These are phyloP conservation scores for Porites lutea DNA, from an alignment of 64 coral and sea anemone genomes.

Conservation along the genomic window DNA sequence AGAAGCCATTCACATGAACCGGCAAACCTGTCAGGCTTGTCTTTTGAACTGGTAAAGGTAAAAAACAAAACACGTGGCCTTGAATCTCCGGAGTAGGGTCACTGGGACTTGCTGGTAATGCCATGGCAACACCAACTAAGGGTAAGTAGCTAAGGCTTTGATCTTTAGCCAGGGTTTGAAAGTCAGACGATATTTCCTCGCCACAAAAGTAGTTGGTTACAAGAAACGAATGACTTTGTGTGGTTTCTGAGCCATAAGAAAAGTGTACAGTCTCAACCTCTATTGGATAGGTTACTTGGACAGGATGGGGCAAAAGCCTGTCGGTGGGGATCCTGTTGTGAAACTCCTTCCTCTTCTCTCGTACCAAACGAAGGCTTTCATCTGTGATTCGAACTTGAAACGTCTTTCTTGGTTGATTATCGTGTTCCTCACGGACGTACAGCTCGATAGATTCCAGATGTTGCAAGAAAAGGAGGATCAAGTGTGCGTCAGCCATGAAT, in stretches of 20 bases:
- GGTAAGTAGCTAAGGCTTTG: slow-evolving; percentile 83
- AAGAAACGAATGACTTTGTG: slow-evolving; percentile 50
- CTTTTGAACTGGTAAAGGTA: slow-evolving; percentile 85
- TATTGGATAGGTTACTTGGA: slow-evolving; percentile 59
- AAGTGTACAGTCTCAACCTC: slow-evolving; percentile 40
- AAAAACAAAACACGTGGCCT: slow-evolving; percentile 88
- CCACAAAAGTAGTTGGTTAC: slow-evolving; percentile 77
- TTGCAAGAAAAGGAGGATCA: slow-evolving; percentile 67
- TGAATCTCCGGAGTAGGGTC: neutral
- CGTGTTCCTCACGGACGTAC: slow-evolving; percentile 44
- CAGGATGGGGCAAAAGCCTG: neutral
- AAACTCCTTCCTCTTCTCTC: slow-evolving; percentile 75
- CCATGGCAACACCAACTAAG: slow-evolving; percentile 72
- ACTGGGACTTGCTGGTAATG: neutral
- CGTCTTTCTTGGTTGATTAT: slow-evolving; percentile 33
- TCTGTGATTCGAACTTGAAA: slow-evolving; percentile 69
- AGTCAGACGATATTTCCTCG: slow-evolving; percentile 34
- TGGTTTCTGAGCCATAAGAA: neutral
- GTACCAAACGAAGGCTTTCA: slow-evolving; percentile 8
- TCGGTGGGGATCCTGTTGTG: neutral
- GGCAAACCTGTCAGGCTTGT: slow-evolving; percentile 90
- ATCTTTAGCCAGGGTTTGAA: slow-evolving; percentile 58
- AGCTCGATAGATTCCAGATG: slow-evolving; percentile 90
- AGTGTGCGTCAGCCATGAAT: slow-evolving; percentile 58
- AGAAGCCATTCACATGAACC: slow-evolving; percentile 96